Evolutionary conservation across 2,113 vertebrate genomes (phyloP), one percentile per base, ranked within the genome.

Genomic region (Trematocara macrostoma): DNA sequence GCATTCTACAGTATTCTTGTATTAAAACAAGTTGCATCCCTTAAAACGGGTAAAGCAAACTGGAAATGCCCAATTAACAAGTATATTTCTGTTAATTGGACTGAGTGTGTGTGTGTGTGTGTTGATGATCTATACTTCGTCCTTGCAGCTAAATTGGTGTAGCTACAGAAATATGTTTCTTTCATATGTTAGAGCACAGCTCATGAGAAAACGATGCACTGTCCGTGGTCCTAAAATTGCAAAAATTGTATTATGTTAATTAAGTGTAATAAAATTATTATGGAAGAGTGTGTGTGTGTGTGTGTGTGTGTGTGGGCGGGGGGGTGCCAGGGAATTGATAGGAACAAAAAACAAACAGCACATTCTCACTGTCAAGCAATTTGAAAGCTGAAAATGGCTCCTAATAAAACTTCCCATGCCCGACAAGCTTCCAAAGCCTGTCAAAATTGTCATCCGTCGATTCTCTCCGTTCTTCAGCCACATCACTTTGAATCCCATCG

Each of bases 231-330:
- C 20, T 55, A 23, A 55, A 55, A 55, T 55, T 55, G 1, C 12
- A 4, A 23, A 20, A 53, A 11, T 55, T 23, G 3, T 11, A 23
- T 3, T 12, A 23, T 55, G 20, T 55, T 23, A 55, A 55, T 55
- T 55, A 55, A 12, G 11, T 20, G 15, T 8, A 18, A 18, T 49
- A 7, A 23, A 23, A 23, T 12, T 7, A 8, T 16, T 49, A 47
- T 47, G 14, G 6, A 15, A 1, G 6, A 47, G 7, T 47, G 14
- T 47, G 45, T 3, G 42, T n/a, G n/a, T n/a, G n/a, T n/a, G n/a
- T 5, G 10, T 11, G 38, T 12, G 38, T 3, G 1, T 26, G 26
- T 26, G 26, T 26, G 4, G 2, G 9, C 1, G 15, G 2, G 5
- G 2, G 5, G 38, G 38, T n/a, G 8, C 18, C 51, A 52, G 9